Conservation (phyloP, 2,797 vertebrate genomes). For the Typhlichthys subterraneus region DNA sequence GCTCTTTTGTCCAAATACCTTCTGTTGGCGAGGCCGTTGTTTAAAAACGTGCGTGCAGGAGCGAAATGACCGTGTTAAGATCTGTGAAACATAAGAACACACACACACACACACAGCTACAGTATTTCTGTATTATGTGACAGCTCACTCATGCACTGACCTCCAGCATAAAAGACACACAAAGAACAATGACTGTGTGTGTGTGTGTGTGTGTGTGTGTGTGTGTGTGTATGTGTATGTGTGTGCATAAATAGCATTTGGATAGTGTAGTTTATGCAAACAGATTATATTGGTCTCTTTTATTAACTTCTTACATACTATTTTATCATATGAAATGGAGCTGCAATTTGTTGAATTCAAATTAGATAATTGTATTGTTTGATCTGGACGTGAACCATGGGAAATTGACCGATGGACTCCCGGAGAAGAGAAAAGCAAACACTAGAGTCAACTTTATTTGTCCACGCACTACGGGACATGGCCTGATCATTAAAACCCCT, state of each 20-base stretch:
- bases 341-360: too few relatives aligned
- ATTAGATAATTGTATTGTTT: conserved; percentile 49
- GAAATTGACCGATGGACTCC: conserved; percentile 60
- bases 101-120: background rate
- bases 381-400: conserved; percentile 36
- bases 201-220: conserved; percentile 12
- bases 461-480: conserved; percentile 53
- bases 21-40: background rate
- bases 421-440: conserved; percentile 53
- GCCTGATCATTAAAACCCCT: conserved; percentile 56
- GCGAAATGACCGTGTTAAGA: conserved; percentile 8
- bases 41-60: conserved; percentile 6
- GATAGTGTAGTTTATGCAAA: too few relatives aligned
- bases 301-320: too few relatives aligned
- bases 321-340: too few relatives aligned
- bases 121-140: too few relatives aligned
- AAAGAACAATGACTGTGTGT: conserved; percentile 42
- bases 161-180: conserved; percentile 39
- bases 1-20: conserved; percentile 5
- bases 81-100: background rate
- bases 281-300: too few relatives aligned
- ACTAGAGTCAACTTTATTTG: conserved; percentile 40
- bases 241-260: background rate
- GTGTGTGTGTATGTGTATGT: conserved; percentile 9
- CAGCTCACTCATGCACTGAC: conserved; percentile 7